Evolutionary conservation across 2,888 invertebrate genomes (phyloP).

Genomic region (Yponomeuta cagnagella): DNA sequence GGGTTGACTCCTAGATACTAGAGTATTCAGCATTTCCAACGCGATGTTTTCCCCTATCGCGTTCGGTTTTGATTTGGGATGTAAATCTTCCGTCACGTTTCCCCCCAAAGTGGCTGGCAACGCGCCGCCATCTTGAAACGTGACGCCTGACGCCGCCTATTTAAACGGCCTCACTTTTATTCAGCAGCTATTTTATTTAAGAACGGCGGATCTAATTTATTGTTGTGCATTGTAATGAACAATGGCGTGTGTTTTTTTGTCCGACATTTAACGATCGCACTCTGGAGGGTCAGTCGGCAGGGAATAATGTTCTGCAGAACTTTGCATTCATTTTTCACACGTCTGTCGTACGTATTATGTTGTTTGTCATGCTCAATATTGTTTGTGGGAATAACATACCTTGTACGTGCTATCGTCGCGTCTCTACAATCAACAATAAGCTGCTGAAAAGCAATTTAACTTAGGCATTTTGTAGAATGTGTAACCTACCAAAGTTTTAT

Average conservation of each 20-base stretch:
- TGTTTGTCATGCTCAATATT: conserved; percentile 14
- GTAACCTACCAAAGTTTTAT: conserved; percentile 2
- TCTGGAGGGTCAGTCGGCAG: conserved; percentile 8
- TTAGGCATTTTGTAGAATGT: neutral
- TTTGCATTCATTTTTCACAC: conserved; percentile 25
- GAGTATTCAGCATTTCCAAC: neutral
- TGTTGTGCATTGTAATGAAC: conserved; percentile 44
- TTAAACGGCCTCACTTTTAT: conserved; percentile 60
- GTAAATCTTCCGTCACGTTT: conserved; percentile 49
- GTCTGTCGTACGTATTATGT: conserved; percentile 8
- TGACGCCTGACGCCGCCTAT: conserved; percentile 54
- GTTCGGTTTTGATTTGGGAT: conserved; percentile 14
- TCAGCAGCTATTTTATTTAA: conserved; percentile 49
- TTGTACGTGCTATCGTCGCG: neutral
- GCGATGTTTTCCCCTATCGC: neutral
- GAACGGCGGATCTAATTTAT: conserved; percentile 51
- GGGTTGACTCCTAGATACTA: neutral
- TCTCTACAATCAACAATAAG: neutral
- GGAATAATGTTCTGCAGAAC: conserved; percentile 21
- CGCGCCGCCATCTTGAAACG: conserved; percentile 61
- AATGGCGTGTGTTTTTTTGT: conserved; percentile 36
- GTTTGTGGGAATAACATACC: neutral
- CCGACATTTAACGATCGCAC: conserved; percentile 24
- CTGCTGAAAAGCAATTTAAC: conserved; percentile 2
- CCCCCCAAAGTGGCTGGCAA: conserved; percentile 51